These are phyloP conservation scores for Pithys albifrons DNA, from an alignment of 2,113 vertebrate genomes.

Conservation along the genomic window DNA sequence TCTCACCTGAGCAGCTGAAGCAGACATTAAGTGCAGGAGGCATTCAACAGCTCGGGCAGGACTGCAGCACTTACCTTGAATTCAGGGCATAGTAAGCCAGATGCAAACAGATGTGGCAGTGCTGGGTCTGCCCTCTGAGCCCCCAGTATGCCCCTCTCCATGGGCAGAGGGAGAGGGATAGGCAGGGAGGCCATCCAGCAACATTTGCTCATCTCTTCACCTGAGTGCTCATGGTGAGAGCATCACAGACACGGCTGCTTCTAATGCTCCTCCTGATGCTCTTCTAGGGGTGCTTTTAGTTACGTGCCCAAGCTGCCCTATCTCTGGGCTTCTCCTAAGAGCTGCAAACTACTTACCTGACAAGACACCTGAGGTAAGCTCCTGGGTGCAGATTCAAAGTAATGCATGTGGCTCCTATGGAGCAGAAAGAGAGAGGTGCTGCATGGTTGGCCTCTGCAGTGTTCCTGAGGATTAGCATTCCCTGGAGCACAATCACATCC, in stretches of 20 bases:
- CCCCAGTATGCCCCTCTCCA: background rate
- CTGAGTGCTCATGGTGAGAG: background rate
- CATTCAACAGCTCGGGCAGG: background rate
- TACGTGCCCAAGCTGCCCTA: background rate
- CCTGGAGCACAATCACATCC: background rate
- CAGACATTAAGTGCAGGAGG: background rate
- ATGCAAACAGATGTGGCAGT: background rate
- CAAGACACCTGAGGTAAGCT: background rate
- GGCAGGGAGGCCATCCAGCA: background rate
- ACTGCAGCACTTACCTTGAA: background rate
- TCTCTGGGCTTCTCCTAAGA: background rate
- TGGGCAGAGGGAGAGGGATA: background rate
- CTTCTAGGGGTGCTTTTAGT: background rate
- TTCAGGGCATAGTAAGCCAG: background rate
- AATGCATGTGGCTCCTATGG: background rate
- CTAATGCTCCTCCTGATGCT: background rate
- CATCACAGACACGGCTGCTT: background rate
- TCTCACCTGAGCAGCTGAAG: background rate
- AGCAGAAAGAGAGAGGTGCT: background rate
- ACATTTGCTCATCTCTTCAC: background rate
- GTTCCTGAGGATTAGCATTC: background rate
- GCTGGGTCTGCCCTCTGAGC: background rate
- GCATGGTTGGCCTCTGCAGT: background rate
- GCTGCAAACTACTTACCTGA: background rate
- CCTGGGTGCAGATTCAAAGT: background rate